Evolutionary conservation across 1,140 invertebrate species (phyloP).

Genomic region (Kradibia gibbosae): DNA sequence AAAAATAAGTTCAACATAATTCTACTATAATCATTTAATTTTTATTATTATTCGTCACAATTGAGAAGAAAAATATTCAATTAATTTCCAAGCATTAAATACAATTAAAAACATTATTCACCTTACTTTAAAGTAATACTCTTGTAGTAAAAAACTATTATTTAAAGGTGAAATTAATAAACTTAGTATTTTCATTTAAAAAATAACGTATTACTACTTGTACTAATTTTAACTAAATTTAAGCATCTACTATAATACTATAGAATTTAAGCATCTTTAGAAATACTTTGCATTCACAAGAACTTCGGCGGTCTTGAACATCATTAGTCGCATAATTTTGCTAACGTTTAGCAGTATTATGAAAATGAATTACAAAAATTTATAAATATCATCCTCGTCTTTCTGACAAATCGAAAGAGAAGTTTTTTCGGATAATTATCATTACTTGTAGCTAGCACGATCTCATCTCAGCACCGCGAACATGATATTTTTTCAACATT

Average conservation of each 20-base stretch:
- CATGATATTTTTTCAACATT: background rate
- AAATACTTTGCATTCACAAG: background rate
- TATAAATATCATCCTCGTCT: background rate
- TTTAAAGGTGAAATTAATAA: too few relatives aligned
- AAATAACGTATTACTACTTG: too few relatives aligned
- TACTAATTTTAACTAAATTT: too few relatives aligned
- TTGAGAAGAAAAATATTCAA: too few relatives aligned
- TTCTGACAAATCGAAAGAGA: background rate
- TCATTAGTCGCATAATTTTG: background rate
- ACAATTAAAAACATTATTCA: too few relatives aligned
- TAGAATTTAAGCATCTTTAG: background rate
- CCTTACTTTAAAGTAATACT: too few relatives aligned
- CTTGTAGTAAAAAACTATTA: too few relatives aligned
- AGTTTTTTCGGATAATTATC: background rate
- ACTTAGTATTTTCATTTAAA: too few relatives aligned
- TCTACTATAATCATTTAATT: too few relatives aligned
- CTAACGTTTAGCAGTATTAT: background rate
- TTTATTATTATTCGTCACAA: too few relatives aligned
- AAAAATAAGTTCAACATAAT: too few relatives aligned
- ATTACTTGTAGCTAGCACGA: conserved; percentile 11
- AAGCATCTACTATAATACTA: background rate
- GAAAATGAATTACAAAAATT: conserved; percentile 17
- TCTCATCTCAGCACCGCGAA: conserved; percentile 10
- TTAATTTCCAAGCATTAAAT: too few relatives aligned
- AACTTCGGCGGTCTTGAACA: background rate